These are phyloP conservation scores for Anguilla rostrata DNA, from an alignment of 2,113 vertebrate genomes.

Conservation along the genomic window DNA sequence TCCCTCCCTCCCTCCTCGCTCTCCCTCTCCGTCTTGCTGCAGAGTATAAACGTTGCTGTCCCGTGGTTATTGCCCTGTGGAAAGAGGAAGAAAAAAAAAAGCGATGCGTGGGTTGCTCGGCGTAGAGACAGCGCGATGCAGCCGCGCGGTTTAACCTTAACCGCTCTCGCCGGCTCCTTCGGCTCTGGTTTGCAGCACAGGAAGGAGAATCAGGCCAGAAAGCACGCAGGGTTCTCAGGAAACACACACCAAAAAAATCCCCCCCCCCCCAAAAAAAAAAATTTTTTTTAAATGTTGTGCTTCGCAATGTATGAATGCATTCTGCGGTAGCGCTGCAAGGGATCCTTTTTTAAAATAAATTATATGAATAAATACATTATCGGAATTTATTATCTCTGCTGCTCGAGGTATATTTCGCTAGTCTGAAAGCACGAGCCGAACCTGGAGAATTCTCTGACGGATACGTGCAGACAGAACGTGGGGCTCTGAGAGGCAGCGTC, in stretches of 20 bases:
- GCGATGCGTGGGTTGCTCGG: conserved; percentile 47
- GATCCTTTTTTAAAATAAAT: conserved; percentile 36
- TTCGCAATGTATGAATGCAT: conserved; percentile 42
- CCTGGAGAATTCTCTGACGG: conserved; percentile 64
- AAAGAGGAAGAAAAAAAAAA: conserved; percentile 22
- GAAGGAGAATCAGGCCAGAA: conserved; percentile 51
- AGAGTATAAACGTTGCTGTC: conserved; percentile 31
- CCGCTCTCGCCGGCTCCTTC: conserved; percentile 49
- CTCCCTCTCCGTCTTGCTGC: background rate
- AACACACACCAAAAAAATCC: conserved; percentile 29
- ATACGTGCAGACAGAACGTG: conserved; percentile 68
- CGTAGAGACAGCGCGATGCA: conserved; percentile 56
- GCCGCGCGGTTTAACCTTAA: conserved; percentile 39
- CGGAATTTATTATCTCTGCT: conserved; percentile 51
- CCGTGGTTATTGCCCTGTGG: conserved; percentile 37
- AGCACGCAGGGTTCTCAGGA: conserved; percentile 47
- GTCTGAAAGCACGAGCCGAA: conserved; percentile 65
- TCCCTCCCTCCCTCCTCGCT: conserved; percentile 44
- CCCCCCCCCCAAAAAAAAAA: background rate
- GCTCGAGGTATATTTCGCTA: conserved; percentile 47
- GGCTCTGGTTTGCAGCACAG: conserved; percentile 2
- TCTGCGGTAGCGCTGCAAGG: conserved; percentile 67
- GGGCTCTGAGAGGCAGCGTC: conserved; percentile 63
- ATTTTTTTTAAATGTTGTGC: background rate
- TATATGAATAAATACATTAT: conserved; percentile 30